Conservation (phyloP, 2,888 invertebrate species). For the Andricus quercusramuli region DNA sequence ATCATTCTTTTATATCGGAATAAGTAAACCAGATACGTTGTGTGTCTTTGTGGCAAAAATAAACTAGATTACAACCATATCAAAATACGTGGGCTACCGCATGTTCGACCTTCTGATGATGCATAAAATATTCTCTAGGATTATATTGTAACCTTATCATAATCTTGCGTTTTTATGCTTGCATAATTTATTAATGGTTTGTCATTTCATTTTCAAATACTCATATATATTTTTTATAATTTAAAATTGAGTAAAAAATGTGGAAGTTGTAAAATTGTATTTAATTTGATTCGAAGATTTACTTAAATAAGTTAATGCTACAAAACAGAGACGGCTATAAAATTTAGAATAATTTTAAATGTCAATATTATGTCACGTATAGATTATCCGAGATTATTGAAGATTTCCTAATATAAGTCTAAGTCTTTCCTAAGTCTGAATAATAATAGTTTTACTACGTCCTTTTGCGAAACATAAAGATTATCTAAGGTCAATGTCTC, state of each 20-base stretch:
- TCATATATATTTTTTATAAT: not conserved
- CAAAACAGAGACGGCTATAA: too few relatives aligned
- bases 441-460: not conserved
- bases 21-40: conserved; percentile 3
- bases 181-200: too few relatives aligned
- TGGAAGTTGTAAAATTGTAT: too few relatives aligned
- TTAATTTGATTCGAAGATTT: not conserved
- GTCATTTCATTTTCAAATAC: too few relatives aligned
- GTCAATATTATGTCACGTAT: too few relatives aligned
- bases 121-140: not conserved
- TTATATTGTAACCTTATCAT: not conserved
- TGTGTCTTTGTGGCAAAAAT: conserved; percentile 12
- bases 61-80: conserved; percentile 21
- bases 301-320: not conserved
- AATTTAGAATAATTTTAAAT: too few relatives aligned
- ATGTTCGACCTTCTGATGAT: not conserved
- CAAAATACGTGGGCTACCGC: conserved; percentile 26
- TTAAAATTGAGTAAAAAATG: not conserved
- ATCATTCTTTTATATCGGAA: not conserved
- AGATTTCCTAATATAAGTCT: not conserved
- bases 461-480: not conserved
- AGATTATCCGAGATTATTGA: too few relatives aligned
- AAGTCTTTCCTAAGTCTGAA: too few relatives aligned
- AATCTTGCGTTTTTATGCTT: too few relatives aligned
- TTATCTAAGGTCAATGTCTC: not conserved